These are phyloP conservation scores for Megathymus violae DNA, from an alignment of 1,140 invertebrate species.

Conservation along the genomic window DNA sequence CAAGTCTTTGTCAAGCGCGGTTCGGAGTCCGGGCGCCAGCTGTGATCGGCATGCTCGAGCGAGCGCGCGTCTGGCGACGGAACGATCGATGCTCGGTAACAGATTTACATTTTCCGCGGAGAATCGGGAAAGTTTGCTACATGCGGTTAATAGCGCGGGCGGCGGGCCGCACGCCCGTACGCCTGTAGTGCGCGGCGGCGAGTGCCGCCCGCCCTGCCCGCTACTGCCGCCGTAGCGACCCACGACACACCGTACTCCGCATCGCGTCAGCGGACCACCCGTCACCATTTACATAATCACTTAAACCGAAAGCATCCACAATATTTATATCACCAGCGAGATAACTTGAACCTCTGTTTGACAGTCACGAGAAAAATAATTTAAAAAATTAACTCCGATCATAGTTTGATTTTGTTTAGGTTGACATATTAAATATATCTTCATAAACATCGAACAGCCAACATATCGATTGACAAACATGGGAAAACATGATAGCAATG, in stretches of 20 bases:
- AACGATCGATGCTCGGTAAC: constrained; percentile 77
- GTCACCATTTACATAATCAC: constrained; percentile 60
- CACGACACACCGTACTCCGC: constrained; percentile 36
- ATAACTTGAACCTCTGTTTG: background rate
- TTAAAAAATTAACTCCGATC: no score
- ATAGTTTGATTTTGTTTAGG: no score
- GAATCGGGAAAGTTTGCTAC: constrained; percentile 80
- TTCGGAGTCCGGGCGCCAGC: constrained; percentile 74
- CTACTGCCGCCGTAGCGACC: constrained; percentile 37
- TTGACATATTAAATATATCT: background rate
- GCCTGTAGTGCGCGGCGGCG: constrained; percentile 76
- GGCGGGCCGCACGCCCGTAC: constrained; percentile 75
- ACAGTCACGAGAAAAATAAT: no score
- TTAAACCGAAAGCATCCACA: constrained; percentile 46
- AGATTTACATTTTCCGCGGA: constrained; percentile 80
- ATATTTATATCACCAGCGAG: constrained; percentile 1
- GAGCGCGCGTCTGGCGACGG: constrained; percentile 68
- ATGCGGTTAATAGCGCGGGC: constrained; percentile 61
- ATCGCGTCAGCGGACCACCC: constrained; percentile 34
- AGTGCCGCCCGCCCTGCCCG: constrained; percentile 78
- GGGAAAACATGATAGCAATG: constrained; percentile 49
- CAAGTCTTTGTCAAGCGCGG: constrained; percentile 72
- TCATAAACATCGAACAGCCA: background rate
- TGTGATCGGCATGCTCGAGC: constrained; percentile 66
- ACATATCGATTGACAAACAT: constrained; percentile 46